Evolutionary conservation across 1,140 invertebrate species (phyloP), one percentile per base, ranked within the genome.

Genomic region (Venustaconcha ellipsiformis): DNA sequence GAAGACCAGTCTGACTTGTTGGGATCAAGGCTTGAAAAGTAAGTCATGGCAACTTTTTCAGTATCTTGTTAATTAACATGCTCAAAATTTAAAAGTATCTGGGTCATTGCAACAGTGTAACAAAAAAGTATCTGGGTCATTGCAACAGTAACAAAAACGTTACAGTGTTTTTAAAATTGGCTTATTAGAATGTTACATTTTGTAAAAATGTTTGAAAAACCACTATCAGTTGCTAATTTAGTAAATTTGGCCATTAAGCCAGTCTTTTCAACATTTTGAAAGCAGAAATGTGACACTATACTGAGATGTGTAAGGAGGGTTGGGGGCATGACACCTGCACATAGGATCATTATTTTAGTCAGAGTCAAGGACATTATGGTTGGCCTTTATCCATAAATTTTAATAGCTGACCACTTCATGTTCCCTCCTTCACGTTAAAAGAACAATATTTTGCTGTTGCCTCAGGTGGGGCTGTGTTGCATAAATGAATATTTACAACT

Each of bases 1-100:
- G 74, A 84, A 11, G 86, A 89, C 69, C 77, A 80, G 1, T 86
- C 87, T 23, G 84, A 86, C 2, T 74, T 76, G 14, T 82, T 89
- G 2, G 82, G 83, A 23, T 70, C 82, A 14, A 82, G 70, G 72
- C 74, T 89, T 20, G 84, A 88, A 79, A 80, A 63, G 88, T 89
- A 75, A 73, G 69, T 65, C 56, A 20, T 3, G 14, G 17, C 15
- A 17, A 2, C 65, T 15, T 68, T 57, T 5, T 18, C 58, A 59
- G 6, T 48, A 48, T 8, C 37, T 6, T 48, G 11, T 48, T 4
- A 48, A 48, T 6, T 48, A 48, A 11, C 37, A 20, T 14, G n/a
- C 57, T n/a, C 17, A 20, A 20, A 59, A 37, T 20, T 26, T 5
- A 70, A 14, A 70, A 20, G 56, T 70, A n/a, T 20, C 17, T 30